These are phyloP conservation scores for Malurus leucopterus DNA, from an alignment of 2,797 vertebrate species.

Conservation along the genomic window DNA sequence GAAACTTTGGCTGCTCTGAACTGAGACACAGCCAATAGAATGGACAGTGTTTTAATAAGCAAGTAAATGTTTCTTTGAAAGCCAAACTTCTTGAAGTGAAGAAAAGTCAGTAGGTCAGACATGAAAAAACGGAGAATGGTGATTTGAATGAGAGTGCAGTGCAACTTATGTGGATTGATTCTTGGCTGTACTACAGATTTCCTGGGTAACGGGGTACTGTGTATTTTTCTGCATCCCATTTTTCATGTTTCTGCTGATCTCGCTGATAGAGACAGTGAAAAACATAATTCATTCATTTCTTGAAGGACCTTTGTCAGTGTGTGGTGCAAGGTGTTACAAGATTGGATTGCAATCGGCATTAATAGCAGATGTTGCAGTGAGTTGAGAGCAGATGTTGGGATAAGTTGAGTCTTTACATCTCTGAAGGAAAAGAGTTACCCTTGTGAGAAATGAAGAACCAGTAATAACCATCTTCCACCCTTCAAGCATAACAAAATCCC, in stretches of 20 bases:
- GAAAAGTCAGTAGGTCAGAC: neutral
- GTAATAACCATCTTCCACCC: neutral
- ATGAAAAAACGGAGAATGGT: neutral
- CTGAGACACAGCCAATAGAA: neutral
- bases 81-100: neutral
- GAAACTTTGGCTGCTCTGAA: neutral
- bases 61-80: conserved; percentile 27
- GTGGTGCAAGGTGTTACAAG: neutral
- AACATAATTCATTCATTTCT: neutral
- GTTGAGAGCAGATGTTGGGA: neutral
- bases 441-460: neutral
- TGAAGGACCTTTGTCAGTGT: neutral
- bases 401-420: neutral
- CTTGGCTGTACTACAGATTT: neutral
- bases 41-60: neutral
- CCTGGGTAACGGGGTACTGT: neutral
- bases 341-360: neutral
- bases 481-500: neutral
- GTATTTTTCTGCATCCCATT: neutral
- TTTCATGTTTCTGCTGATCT: neutral
- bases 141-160: neutral
- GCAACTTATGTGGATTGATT: neutral
- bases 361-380: neutral
- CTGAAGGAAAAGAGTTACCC: neutral
- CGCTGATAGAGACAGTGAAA: neutral